These are phyloP conservation scores for Amblyjoppa proteus DNA, from an alignment of 2,888 invertebrate species.

Conservation along the genomic window DNA sequence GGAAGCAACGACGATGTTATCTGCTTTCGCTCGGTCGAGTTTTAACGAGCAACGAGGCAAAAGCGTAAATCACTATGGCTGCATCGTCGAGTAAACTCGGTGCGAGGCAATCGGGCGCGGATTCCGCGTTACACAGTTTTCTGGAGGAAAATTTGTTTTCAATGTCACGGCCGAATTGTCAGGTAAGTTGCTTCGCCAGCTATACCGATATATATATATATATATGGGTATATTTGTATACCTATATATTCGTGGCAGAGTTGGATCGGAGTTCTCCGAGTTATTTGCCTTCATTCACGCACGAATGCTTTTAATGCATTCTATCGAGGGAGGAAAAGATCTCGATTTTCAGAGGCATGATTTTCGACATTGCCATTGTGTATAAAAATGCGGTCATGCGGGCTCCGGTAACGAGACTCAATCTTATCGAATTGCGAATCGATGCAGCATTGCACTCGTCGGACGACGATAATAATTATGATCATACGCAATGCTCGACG, in stretches of 20 bases:
- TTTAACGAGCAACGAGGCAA: slow-evolving; percentile 57
- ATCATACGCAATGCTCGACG: slow-evolving; percentile 35
- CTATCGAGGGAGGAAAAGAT: slow-evolving; percentile 64
- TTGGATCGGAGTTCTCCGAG: not conserved
- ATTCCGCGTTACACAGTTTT: slow-evolving; percentile 68
- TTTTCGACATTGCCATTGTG: not conserved
- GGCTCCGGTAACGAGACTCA: not conserved
- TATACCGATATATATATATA: slow-evolving; percentile 12
- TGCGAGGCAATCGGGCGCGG: slow-evolving; percentile 37
- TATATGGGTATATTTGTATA: not conserved
- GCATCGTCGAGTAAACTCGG: slow-evolving; percentile 35
- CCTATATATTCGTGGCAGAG: not conserved
- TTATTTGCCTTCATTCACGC: slow-evolving; percentile 75
- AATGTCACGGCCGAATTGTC: slow-evolving; percentile 77
- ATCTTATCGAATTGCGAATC: slow-evolving; percentile 46
- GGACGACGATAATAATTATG: slow-evolving; percentile 41
- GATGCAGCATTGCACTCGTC: slow-evolving; percentile 26
- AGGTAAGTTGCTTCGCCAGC: not conserved
- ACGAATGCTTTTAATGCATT: slow-evolving; percentile 73
- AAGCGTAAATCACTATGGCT: slow-evolving; percentile 58
- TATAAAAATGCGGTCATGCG: not conserved
- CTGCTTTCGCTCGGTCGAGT: slow-evolving; percentile 61
- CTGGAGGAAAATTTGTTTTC: slow-evolving; percentile 71
- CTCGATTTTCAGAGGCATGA: slow-evolving; percentile 7
- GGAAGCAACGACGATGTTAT: slow-evolving; percentile 50